Percentiles rank a stretch among this genome's conserved stretches.
phyloP scores from a whole-genome alignment of 1,140 invertebrate species.

The Drosophila subpulchrella region DNA sequence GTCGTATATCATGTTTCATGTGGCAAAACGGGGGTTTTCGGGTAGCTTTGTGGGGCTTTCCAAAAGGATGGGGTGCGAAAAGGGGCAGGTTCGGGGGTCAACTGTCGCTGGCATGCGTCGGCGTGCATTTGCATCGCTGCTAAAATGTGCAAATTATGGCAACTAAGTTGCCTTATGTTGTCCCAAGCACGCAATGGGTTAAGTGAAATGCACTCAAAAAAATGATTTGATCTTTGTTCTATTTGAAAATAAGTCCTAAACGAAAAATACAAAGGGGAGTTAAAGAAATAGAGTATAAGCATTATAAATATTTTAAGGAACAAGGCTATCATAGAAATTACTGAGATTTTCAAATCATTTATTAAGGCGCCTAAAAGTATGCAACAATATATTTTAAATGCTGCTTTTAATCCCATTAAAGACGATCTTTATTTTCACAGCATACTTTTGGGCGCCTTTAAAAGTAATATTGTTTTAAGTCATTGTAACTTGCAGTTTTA shows the following conservation, averaged over 20 bases:
- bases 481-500: no score
- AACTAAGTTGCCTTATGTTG: slow-evolving; percentile 75
- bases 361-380: neutral
- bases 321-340: neutral
- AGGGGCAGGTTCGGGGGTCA: slow-evolving; percentile 7
- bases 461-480: no score
- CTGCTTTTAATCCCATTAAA: no score
- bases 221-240: no score
- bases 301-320: no score
- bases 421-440: no score
- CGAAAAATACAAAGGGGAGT: no score
- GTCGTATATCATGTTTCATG: slow-evolving; percentile 43
- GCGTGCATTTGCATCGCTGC: slow-evolving; percentile 47
- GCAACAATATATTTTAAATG: neutral
- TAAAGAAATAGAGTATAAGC: no score
- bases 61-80: neutral
- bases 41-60: neutral
- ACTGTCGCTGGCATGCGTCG: slow-evolving; percentile 65
- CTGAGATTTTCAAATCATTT: neutral
- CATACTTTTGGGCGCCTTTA: no score
- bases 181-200: slow-evolving; percentile 54
- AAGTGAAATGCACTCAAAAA: slow-evolving; percentile 21
- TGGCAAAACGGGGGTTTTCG: neutral
- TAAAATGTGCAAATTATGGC: slow-evolving; percentile 80
- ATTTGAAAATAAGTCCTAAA: neutral